A percentile compares a stretch with the other conserved stretches of the same genome.
Conservation (phyloP, 2,797 vertebrate genomes). For the Crocodylus rhombifer region DNA sequence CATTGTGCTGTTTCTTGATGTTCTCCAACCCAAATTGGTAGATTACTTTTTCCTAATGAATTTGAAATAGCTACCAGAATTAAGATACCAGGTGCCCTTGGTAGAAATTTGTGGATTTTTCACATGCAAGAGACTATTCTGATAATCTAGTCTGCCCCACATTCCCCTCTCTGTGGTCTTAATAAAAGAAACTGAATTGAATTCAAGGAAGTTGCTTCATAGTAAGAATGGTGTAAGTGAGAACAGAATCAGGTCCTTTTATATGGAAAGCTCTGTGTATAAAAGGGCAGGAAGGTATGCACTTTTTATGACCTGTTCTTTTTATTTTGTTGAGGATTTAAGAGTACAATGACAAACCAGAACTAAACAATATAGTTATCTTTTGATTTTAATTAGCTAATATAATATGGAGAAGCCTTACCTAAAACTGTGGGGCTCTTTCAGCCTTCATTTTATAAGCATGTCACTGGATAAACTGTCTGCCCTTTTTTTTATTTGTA, state of each 20-base stretch:
- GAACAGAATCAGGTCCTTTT: not conserved
- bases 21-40: not conserved
- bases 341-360: not conserved
- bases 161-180: not conserved
- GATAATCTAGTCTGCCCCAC: not conserved
- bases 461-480: not conserved
- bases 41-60: not conserved
- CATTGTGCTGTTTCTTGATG: not conserved
- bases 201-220: not conserved
- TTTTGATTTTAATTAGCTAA: not conserved
- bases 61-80: not conserved
- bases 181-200: not conserved
- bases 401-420: not conserved
- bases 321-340: not conserved
- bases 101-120: not conserved
- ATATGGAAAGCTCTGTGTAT: not conserved
- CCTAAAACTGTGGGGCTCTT: not conserved
- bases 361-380: not conserved
- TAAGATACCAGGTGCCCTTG: fast-evolving
- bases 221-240: not conserved
- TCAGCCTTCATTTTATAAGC: not conserved
- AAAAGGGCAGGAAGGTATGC: not conserved
- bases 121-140: not conserved
- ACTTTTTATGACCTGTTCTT: not conserved
- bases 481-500: constrained; percentile 44